Base-by-base conservation (phyloP, 2,888 invertebrate species). In the Drosophila nr. fundita region DNA sequence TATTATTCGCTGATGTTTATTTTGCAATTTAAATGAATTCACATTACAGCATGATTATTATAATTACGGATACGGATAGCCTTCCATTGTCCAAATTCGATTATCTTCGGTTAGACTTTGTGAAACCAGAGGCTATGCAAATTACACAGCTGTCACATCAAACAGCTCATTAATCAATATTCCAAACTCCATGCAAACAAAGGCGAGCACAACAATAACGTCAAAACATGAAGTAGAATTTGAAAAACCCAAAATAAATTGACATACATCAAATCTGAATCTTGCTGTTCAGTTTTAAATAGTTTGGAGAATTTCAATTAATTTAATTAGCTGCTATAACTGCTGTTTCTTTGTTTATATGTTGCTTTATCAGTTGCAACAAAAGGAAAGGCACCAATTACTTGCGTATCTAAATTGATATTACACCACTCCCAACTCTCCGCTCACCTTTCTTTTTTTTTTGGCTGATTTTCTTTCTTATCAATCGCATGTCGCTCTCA, bases 1-100 rank as follows among this genome's bases (percentile, higher is more conserved):
- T 55, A 54, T 68, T 30, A 82, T 84, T 63, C 60, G 63, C 42
- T 64, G 61, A 63, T 52, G 53, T 74, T 73, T 77, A 68, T 85
- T 89, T 83, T 86, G 88, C 74, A 85, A 80, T 87, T 85, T 77
- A 85, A 85, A 87, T 83, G 83, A 83, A 89, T 82, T 75, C 83
- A 68, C 68, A 87, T 89, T 87, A 84, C 87, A 80, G 78, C 82
- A 81, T 52, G 50, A 58, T 67, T 42, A 58, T 67, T 48, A 76
- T 75, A 64, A 80, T 72, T 63, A 59, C 66, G 42, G 11, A 68
- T 63, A 45, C 24, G 52, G 38, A 11, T 60, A 30, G 32, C 40
- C 29, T 42, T 58, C 55, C 21, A 62, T 65, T 68, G 64, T 63
- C 49, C 13, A 30, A 62, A 38, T 63, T 59, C 29, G 68, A 32